Conservation (phyloP, 2,113 vertebrate species). For the Apeltes quadracus region DNA sequence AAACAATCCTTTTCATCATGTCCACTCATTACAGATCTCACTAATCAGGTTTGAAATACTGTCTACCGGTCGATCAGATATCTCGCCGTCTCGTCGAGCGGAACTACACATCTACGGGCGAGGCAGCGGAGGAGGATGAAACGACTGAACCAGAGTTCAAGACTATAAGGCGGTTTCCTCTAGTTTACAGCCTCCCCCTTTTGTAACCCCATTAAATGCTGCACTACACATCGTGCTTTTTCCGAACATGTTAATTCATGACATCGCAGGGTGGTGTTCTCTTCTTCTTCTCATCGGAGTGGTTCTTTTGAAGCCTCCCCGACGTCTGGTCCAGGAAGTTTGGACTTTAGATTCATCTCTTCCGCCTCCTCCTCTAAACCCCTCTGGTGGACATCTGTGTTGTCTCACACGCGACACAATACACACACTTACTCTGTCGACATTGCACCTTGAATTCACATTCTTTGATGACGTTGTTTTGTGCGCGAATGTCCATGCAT, state of each 20-base stretch:
- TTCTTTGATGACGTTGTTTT: slow-evolving; percentile 15
- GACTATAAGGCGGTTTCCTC: neutral
- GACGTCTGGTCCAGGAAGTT: slow-evolving; percentile 26
- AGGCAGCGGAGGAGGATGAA: neutral
- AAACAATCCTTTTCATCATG: slow-evolving; percentile 9
- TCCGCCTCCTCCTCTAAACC: slow-evolving; percentile 8
- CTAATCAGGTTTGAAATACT: neutral
- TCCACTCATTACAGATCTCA: slow-evolving; percentile 1
- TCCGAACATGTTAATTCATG: slow-evolving; percentile 5
- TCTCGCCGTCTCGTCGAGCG: slow-evolving; percentile 3
- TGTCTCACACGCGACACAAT: neutral
- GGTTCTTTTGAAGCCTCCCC: slow-evolving; percentile 26
- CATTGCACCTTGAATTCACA: slow-evolving; percentile 4
- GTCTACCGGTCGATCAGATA: neutral
- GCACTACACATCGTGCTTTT: neutral
- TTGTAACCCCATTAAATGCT: neutral
- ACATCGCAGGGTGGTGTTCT: neutral
- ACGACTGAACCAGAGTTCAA: neutral
- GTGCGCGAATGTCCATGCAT: neutral
- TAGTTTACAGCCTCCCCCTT: slow-evolving; percentile 7
- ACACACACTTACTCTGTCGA: slow-evolving; percentile 1
- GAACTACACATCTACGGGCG: neutral
- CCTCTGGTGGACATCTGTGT: slow-evolving; percentile 38
- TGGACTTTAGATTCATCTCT: slow-evolving; percentile 9
- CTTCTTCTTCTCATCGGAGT: neutral